Evolutionary conservation across 2,797 vertebrate genomes (phyloP).

Genomic region (Onychomys leucogaster): DNA sequence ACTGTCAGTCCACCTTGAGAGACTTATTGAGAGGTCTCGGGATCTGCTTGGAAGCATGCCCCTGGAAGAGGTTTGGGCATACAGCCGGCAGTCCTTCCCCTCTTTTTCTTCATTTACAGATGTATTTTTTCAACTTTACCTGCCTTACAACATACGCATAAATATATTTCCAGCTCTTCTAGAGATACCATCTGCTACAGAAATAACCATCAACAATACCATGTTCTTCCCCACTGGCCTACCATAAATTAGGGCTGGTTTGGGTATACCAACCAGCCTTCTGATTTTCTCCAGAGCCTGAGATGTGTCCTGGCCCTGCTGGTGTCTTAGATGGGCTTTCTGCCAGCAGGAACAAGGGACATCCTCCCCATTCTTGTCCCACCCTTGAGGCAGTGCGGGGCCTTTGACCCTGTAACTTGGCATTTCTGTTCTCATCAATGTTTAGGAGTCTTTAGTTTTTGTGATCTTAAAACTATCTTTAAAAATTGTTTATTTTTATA

Average conservation of each 20-base stretch:
- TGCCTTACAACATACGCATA: not conserved
- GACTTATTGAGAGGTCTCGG: not conserved
- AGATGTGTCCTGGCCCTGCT: not conserved
- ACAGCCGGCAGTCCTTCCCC: rapidly evolving
- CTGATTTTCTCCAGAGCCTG: not conserved
- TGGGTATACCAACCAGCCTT: not conserved
- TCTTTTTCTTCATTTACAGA: not conserved
- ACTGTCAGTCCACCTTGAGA: not conserved
- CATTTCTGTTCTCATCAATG: constrained; percentile 12
- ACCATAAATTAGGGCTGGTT: not conserved
- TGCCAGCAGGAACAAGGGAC: not conserved
- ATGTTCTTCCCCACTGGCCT: constrained; percentile 35
- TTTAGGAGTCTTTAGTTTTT: not conserved
- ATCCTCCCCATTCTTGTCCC: rapidly evolving
- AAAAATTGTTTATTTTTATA: constrained; percentile 56
- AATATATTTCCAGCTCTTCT: not conserved
- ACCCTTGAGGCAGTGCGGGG: not conserved
- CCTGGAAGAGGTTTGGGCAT: not conserved
- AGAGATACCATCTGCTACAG: not conserved
- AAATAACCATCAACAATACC: constrained; percentile 51
- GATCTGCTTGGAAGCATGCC: not conserved
- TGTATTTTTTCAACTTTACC: not conserved
- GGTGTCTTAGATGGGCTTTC: not conserved
- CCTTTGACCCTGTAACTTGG: constrained; percentile 20
- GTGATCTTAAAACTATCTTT: not conserved